A percentile compares a stretch with the other conserved stretches of the same genome.
Evolutionary conservation across 2,888 invertebrate genomes (phyloP).

Genomic region (Plemyria rubiginata): DNA sequence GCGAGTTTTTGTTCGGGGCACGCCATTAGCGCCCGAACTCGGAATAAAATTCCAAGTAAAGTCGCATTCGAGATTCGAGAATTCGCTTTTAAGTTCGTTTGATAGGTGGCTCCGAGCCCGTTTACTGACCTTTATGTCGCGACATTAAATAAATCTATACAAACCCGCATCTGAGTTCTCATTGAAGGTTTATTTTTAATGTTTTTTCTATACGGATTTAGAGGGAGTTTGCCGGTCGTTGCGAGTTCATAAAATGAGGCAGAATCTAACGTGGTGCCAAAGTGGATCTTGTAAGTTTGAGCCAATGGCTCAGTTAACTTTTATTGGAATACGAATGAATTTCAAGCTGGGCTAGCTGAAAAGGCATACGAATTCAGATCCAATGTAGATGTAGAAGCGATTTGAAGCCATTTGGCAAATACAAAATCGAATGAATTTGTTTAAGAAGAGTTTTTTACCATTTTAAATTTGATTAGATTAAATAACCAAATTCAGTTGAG

Average conservation of each 20-base stretch:
- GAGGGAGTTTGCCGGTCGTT: conserved; percentile 31
- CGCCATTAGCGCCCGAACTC: conserved; percentile 76
- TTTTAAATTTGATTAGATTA: background rate
- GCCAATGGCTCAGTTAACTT: conserved; percentile 37
- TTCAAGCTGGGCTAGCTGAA: conserved; percentile 29
- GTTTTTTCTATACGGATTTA: conserved; percentile 34
- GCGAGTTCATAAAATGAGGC: conserved; percentile 38
- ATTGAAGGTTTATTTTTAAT: conserved; percentile 35
- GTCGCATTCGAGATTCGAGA: conserved; percentile 72
- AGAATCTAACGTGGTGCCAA: conserved; percentile 44
- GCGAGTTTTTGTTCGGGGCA: conserved; percentile 79
- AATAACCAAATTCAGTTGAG: too few species aligned
- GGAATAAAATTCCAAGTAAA: conserved; percentile 77
- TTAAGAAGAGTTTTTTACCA: background rate
- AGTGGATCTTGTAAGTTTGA: conserved; percentile 47
- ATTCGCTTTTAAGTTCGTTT: conserved; percentile 77
- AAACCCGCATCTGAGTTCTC: conserved; percentile 42
- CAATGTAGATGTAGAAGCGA: conserved; percentile 13
- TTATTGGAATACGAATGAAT: conserved; percentile 35
- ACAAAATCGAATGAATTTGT: conserved; percentile 15
- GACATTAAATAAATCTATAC: conserved; percentile 46
- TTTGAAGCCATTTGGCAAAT: conserved; percentile 13
- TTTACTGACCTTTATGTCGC: conserved; percentile 45
- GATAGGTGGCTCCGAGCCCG: conserved; percentile 61
- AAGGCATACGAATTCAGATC: conserved; percentile 26